A percentile compares a stretch with the other conserved stretches of the same genome.
phyloP scores from a whole-genome alignment of 2,888 invertebrate genomes.

The Stratiomys singularior region DNA sequence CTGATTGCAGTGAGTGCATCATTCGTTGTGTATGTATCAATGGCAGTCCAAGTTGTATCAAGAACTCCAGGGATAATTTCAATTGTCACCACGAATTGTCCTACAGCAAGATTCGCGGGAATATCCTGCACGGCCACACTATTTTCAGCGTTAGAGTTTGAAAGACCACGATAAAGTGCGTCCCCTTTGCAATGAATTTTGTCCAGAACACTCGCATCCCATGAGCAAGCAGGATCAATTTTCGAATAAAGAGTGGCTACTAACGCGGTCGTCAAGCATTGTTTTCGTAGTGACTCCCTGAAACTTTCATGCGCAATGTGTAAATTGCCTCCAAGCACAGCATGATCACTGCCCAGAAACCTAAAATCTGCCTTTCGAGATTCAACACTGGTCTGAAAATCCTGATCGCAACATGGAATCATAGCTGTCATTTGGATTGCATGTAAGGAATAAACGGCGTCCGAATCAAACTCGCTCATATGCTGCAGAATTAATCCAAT shows the following conservation, averaged over 20 bases:
- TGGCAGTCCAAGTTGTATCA: constrained; percentile 58
- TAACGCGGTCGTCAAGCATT: constrained; percentile 59
- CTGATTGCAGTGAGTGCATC: constrained; percentile 53
- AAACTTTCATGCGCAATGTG: constrained; percentile 59
- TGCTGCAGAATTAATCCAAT: constrained; percentile 58
- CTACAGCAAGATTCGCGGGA: constrained; percentile 59
- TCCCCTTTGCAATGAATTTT: constrained; percentile 61
- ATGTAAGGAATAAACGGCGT: constrained; percentile 56
- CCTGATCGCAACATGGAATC: constrained; percentile 56
- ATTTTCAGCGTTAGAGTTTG: constrained; percentile 55
- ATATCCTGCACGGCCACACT: constrained; percentile 59
- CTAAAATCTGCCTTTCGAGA: constrained; percentile 56
- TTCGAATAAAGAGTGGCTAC: constrained; percentile 60
- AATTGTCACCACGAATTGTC: constrained; percentile 59
- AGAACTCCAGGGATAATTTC: constrained; percentile 51
- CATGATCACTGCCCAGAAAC: constrained; percentile 59
- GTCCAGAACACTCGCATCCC: constrained; percentile 59
- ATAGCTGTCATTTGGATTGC: constrained; percentile 58
- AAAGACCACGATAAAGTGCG: constrained; percentile 59
- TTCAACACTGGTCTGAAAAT: constrained; percentile 55
- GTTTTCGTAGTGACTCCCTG: constrained; percentile 58
- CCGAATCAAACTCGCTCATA: constrained; percentile 55
- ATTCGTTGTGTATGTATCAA: constrained; percentile 57
- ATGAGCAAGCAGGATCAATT: constrained; percentile 62
- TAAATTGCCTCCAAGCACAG: constrained; percentile 57